Evolutionary conservation across 2,113 vertebrate genomes (phyloP), one percentile per base, ranked within the genome.

Genomic region (Leptosomus discolor): DNA sequence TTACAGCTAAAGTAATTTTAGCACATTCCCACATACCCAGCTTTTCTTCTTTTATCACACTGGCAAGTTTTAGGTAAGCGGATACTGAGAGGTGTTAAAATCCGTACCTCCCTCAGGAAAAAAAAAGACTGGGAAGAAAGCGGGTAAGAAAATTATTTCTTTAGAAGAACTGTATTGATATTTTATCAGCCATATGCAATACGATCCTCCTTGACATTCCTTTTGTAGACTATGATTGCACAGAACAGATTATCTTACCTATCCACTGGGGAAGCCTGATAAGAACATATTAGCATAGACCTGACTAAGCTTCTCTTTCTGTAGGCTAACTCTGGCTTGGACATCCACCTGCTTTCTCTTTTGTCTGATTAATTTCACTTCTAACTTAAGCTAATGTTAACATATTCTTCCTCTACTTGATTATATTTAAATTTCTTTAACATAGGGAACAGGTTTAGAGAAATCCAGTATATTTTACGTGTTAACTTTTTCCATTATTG

Each of bases 51-150:
- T 60, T 48, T 51, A 60, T 48, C 63, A 46, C 32, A 37, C n/a
- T 24, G 34, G 30, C 0, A 2, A 64, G 21, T 76, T 81, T n/a
- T 36, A 39, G 24, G 6, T 37, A 43, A 77, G 39, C 0, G 0
- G 22, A 20, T 60, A 48, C 13, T 48, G 39, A 67, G 26, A 37
- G 13, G 32, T 77, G 5, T 60, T 48, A 78, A 61, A 84, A 41
- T 23, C 12, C 1, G 0, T 36, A 48, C 5, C 7, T 32, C 58
- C 17, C 22, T 41, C 39, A 15, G n/a, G 75, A 20, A 56, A 77
- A 51, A 39, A 50, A 57, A 43, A 24, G 15, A 56, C 8, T 43
- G 26, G 14, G n/a, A 61, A 78, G 15, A 71, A 53, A 37, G 15
- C 30, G 4, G 8, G 21, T 24, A 56, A 61, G 50, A 83, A 58